A percentile compares a stretch with the other conserved stretches of the same genome.
Evolutionary conservation across 2,113 vertebrate genomes (phyloP).

Genomic region (Ancistrus triradiatus): DNA sequence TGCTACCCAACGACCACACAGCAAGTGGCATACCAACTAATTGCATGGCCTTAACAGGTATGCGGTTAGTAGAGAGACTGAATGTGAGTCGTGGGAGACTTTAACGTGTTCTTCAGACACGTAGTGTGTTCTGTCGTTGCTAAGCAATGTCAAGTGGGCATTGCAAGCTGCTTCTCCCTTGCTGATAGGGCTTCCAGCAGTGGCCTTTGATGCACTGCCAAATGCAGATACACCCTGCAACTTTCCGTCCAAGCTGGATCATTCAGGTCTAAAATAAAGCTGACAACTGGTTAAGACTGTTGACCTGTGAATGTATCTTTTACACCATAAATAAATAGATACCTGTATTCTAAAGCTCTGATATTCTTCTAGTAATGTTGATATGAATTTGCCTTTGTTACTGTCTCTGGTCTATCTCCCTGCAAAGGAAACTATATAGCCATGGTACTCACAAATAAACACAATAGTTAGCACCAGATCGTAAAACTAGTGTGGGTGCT

Average conservation of each 20-base stretch:
- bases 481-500: too few relatives aligned
- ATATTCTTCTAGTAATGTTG: too few relatives aligned
- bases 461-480: too few relatives aligned
- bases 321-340: not conserved
- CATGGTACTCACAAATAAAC: too few relatives aligned
- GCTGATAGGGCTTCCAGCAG: constrained; percentile 30
- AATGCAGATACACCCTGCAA: not conserved
- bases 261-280: constrained; percentile 1
- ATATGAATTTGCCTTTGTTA: too few relatives aligned
- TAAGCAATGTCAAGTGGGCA: constrained; percentile 20
- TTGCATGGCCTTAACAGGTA: constrained; percentile 21
- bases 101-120: not conserved
- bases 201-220: constrained; percentile 26
- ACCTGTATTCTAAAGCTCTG: too few relatives aligned
- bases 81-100: not conserved
- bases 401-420: too few relatives aligned
- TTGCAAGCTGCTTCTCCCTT: constrained; percentile 9
- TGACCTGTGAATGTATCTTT: not conserved
- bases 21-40: constrained; percentile 3
- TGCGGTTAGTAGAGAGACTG: constrained; percentile 12
- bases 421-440: too few relatives aligned
- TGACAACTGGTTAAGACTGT: not conserved
- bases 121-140: constrained; percentile 33
- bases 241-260: constrained; percentile 29
- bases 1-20: not conserved